Conservation (phyloP, 2,113 vertebrate genomes). For the Aix galericulata region DNA sequence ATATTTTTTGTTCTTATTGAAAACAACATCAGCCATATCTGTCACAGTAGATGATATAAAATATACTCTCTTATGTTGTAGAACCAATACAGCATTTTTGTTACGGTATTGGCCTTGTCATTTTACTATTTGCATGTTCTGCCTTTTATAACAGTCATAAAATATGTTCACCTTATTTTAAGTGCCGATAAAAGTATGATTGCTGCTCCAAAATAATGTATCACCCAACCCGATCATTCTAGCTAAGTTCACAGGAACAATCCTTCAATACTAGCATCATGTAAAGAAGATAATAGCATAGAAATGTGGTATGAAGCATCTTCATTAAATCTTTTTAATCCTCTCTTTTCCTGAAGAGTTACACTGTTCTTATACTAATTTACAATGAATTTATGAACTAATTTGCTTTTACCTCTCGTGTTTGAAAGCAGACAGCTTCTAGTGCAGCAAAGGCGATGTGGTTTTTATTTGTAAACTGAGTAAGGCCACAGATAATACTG, state of each 20-base stretch:
- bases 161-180: background rate
- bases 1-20: background rate
- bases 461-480: slow-evolving; percentile 97
- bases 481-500: slow-evolving; percentile 98
- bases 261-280: background rate
- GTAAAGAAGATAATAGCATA: background rate
- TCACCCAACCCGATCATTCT: background rate
- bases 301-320: background rate
- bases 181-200: background rate
- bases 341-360: background rate
- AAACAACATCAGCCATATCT: background rate
- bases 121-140: background rate
- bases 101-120: background rate
- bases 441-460: slow-evolving; percentile 97
- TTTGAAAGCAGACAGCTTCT: slow-evolving; percentile 97
- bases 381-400: background rate
- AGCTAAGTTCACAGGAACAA: background rate
- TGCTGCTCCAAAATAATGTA: background rate
- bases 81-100: background rate
- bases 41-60: background rate
- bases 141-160: background rate
- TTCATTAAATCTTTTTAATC: background rate
- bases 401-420: slow-evolving; percentile 87
- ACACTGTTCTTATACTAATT: background rate
- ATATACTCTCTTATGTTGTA: background rate